Evolutionary conservation across 2,888 invertebrate species (phyloP).

Genomic region (Pseudococcus jackbeardsleyi): DNA sequence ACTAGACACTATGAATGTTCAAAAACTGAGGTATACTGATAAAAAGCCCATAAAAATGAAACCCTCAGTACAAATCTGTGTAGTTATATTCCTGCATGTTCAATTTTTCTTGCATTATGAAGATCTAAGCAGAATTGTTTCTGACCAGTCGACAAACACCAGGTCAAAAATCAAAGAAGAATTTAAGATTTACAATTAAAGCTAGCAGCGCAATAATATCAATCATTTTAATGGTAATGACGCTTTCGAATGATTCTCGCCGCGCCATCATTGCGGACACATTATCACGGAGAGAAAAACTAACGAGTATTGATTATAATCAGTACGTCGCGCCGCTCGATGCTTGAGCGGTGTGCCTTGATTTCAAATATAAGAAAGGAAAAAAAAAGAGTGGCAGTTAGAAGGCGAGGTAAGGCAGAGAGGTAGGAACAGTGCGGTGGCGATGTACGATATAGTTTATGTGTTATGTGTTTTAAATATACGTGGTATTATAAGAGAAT

Average conservation of each 20-base stretch:
- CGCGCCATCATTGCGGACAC: neutral
- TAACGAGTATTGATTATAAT: neutral
- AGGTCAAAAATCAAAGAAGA: neutral
- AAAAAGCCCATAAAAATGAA: no score
- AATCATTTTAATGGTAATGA: constrained; percentile 37
- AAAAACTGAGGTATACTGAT: no score
- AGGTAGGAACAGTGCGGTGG: neutral
- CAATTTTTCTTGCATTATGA: no score
- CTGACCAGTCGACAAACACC: no score
- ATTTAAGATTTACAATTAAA: neutral
- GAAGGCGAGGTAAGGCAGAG: no score
- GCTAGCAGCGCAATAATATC: neutral
- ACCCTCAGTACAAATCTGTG: no score
- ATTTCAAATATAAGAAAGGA: neutral
- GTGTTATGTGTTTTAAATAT: neutral
- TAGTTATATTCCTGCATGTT: no score
- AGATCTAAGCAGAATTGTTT: no score
- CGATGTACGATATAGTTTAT: neutral
- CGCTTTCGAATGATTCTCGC: neutral
- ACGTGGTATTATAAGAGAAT: constrained; percentile 1
- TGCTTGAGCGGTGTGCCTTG: neutral
- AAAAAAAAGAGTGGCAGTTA: neutral
- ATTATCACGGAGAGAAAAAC: neutral
- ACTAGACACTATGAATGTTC: no score
- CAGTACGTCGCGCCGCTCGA: neutral